These are phyloP conservation scores for Axinella damicornis DNA, from an alignment of 37 sponge, comb jelly and placozoan species.

Conservation along the genomic window DNA sequence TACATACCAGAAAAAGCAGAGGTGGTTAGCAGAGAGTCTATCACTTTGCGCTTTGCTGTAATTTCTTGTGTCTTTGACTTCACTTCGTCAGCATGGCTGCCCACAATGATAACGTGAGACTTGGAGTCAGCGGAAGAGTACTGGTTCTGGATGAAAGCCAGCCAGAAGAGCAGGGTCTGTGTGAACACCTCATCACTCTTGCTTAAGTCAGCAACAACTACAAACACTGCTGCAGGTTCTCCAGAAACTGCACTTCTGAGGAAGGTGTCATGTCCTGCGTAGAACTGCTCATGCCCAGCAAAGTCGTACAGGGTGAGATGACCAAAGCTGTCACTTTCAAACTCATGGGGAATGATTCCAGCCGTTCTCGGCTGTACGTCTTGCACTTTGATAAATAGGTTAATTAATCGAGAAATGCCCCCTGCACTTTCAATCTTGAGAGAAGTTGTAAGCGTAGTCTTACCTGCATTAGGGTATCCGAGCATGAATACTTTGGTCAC, in stretches of 20 bases:
- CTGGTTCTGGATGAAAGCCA: not conserved
- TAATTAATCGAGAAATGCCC: not conserved
- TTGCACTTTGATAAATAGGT: not conserved
- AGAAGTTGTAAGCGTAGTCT: too few species aligned
- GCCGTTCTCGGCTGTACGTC: not conserved
- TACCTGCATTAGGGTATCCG: not conserved
- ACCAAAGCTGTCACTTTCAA: not conserved
- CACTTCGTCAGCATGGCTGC: constrained; percentile 2
- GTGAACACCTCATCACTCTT: not conserved
- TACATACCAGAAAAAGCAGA: too few species aligned
- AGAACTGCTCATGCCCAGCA: not conserved
- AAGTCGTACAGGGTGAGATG: not conserved
- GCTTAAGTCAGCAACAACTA: not conserved
- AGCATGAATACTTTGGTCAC: not conserved
- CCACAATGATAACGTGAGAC: not conserved
- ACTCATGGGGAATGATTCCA: not conserved
- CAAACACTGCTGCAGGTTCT: not conserved
- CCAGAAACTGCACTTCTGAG: not conserved
- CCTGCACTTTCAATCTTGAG: too few species aligned
- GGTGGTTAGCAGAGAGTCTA: too few species aligned
- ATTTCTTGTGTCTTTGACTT: not conserved
- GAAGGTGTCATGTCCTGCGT: not conserved
- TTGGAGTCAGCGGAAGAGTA: not conserved
- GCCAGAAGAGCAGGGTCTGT: not conserved
- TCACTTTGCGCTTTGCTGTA: too few species aligned